Base-by-base conservation (phyloP, 2,888 invertebrate species). In the Allygus modestus region DNA sequence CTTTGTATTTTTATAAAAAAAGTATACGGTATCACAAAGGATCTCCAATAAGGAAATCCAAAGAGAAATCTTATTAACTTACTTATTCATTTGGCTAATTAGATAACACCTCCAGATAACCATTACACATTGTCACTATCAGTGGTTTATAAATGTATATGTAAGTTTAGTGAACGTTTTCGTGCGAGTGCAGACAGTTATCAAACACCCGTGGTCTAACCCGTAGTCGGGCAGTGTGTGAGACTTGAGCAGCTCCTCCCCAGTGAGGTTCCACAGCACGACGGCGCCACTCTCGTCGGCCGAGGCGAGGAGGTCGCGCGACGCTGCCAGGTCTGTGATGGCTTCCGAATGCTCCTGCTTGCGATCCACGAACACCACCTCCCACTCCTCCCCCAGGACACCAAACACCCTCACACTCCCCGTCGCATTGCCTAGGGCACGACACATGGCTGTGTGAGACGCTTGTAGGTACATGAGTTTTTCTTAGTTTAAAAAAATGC, bases 251-350 rank as follows among this genome's bases (percentile, higher is more conserved):
- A 89, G 71, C 83, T 89, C 88, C 58, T 88, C 88, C 1, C 86
- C 86, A n/a, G 88, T 87, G 15, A 88, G 83, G 17, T 85, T 86
- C 87, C 89, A 89, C 7, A 89, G 73, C 11, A 87, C 86, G 7
- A 88, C 86, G 26, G 84, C 85, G 17, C 89, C 89, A 46, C 87
- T 87, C 81, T 89, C 88, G 82, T 89, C 89, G 33, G 88, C 88
- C 7, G 89, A 88, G 12, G 87, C 88, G 28, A 89, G 71, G 15
- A 88, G 41, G 33, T 88, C 87, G 61, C 87, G 87, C 23, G 84
- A 84, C 0, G 86, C 81, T 0, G 88, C 86, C 65, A 89, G 79
- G 69, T 89, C 89, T 4, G 87, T 85, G 20, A 89, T 87, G 0
- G 89, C 88, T 37, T 88, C 87, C 1, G 85, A 85, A 61, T 89